phyloP scores from a whole-genome alignment of 1,140 invertebrate genomes.

The Aphaenogaster ashmeadi region DNA sequence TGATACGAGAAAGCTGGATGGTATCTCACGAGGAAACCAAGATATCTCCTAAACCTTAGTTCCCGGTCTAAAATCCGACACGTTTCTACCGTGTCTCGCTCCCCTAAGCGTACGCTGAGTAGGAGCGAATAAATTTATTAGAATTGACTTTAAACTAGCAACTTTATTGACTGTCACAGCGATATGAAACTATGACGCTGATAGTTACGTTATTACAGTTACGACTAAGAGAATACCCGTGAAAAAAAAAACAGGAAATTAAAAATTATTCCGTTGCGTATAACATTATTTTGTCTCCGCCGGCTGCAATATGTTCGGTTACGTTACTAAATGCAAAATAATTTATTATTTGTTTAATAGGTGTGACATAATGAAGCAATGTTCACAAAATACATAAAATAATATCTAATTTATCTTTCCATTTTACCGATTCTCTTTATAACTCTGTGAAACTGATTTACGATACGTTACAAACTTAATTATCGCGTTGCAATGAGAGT shows the following conservation, averaged over 20 bases:
- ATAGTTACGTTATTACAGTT: background rate
- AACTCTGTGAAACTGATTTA: slow-evolving; percentile 19
- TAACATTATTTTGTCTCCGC: background rate
- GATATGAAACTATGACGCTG: background rate
- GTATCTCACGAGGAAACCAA: slow-evolving; percentile 78
- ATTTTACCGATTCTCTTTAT: slow-evolving; percentile 15
- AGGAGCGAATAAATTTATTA: slow-evolving; percentile 11
- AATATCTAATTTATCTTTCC: slow-evolving; percentile 1
- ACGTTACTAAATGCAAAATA: background rate
- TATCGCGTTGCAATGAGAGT: slow-evolving; percentile 15
- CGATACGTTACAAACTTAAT: slow-evolving; percentile 33
- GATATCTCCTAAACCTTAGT: slow-evolving; percentile 69
- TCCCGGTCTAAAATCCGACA: slow-evolving; percentile 6
- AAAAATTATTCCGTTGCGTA: background rate
- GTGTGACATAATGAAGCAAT: background rate
- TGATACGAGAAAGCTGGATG: slow-evolving; percentile 83
- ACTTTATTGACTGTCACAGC: background rate
- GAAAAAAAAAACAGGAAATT: slow-evolving; percentile 29
- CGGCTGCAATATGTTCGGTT: background rate
- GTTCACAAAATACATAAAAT: background rate
- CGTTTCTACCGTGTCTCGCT: background rate
- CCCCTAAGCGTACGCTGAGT: background rate
- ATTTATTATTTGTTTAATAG: slow-evolving; percentile 30
- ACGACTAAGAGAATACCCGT: background rate
- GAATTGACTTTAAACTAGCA: slow-evolving; percentile 16